phyloP scores from a whole-genome alignment of 2,797 vertebrate species.

The Pseudotriccus pelzelni region DNA sequence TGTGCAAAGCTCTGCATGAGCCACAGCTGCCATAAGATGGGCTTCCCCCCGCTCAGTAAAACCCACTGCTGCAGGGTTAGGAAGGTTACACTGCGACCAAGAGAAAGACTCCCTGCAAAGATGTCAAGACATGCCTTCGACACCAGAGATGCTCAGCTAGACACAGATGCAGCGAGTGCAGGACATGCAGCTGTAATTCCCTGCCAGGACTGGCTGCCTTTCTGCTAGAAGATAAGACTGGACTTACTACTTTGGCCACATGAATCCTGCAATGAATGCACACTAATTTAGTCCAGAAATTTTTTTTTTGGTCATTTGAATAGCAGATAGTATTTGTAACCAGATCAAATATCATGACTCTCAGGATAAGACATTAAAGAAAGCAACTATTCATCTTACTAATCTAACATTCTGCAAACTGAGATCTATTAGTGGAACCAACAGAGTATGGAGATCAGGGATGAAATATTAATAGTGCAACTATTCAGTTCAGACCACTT shows the following conservation, averaged over 20 bases:
- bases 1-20: fast-evolving
- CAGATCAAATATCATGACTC: background rate
- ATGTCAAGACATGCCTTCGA: fast-evolving
- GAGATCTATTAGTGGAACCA: background rate
- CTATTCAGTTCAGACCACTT: background rate
- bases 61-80: fast-evolving
- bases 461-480: background rate
- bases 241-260: background rate
- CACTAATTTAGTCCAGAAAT: background rate
- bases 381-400: background rate
- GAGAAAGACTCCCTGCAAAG: background rate
- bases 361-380: background rate
- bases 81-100: fast-evolving
- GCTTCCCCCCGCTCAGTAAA: fast-evolving
- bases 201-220: background rate
- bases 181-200: fast-evolving
- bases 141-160: fast-evolving
- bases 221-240: background rate
- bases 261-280: background rate
- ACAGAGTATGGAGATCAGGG: background rate
- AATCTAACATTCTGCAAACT: background rate
- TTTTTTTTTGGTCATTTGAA: background rate
- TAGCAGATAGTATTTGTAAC: background rate
- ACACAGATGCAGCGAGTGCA: fast-evolving
- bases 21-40: fast-evolving